phyloP scores from a whole-genome alignment of 64 coral and sea anemone species.

The Cladopsammia gracilis region DNA sequence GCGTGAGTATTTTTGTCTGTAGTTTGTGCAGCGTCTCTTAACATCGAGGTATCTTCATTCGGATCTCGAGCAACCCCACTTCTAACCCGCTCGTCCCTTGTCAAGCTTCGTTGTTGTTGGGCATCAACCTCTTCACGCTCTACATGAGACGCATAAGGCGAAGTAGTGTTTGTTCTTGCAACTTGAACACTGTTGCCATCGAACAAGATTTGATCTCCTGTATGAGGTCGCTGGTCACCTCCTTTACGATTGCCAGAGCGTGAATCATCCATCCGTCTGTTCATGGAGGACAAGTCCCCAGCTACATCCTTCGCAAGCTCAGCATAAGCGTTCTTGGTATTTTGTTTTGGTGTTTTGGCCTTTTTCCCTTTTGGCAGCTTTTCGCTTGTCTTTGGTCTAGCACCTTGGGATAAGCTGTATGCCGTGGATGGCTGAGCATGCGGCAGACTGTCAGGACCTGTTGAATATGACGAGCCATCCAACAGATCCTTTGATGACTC shows the following conservation, averaged over 20 bases:
- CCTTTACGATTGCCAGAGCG: too few relatives aligned
- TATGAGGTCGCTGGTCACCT: background rate
- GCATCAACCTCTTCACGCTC: background rate
- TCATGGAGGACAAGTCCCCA: slow-evolving; percentile 6
- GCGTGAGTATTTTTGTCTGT: background rate
- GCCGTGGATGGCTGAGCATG: too few relatives aligned
- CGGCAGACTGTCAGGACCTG: background rate
- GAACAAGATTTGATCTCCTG: background rate
- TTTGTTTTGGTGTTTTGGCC: background rate
- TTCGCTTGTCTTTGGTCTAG: background rate
- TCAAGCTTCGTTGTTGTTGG: background rate
- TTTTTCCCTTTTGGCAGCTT: background rate
- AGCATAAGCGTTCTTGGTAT: slow-evolving; percentile 21
- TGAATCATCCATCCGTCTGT: background rate
- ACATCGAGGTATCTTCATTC: background rate
- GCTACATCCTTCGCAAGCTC: slow-evolving; percentile 10
- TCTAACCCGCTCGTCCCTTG: background rate
- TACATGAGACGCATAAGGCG: background rate
- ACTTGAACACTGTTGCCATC: background rate
- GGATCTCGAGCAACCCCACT: background rate
- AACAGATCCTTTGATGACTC: background rate
- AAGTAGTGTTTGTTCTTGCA: background rate
- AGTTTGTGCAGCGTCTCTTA: too few relatives aligned
- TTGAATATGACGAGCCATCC: background rate
- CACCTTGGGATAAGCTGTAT: background rate